These are phyloP conservation scores for Chaenogobius annularis DNA, from an alignment of 2,113 vertebrate genomes.

Conservation along the genomic window DNA sequence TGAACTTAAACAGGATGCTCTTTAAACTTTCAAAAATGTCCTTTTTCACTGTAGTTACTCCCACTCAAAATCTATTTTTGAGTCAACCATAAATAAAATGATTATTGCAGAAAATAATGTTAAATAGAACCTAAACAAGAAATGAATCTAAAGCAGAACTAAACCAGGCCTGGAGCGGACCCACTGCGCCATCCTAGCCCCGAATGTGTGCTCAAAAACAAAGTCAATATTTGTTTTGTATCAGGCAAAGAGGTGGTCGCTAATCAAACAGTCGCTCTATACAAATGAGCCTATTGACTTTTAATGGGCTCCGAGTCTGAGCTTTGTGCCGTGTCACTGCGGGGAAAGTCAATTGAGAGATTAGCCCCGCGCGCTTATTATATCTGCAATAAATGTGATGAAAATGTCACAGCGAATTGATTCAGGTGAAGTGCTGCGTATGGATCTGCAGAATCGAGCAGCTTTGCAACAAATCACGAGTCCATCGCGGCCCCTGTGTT, in stretches of 20 bases:
- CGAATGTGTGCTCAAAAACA: not conserved
- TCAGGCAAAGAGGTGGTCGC: not conserved
- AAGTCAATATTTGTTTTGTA: not conserved
- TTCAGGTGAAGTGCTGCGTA: not conserved
- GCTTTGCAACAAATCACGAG: not conserved
- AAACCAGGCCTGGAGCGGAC: not conserved
- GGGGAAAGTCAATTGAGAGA: constrained; percentile 1
- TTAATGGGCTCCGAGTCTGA: not conserved
- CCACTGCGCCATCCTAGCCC: not conserved
- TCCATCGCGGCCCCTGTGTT: not conserved
- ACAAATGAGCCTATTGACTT: constrained; percentile 1
- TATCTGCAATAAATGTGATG: not conserved
- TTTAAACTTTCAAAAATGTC: no score
- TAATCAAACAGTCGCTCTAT: not conserved
- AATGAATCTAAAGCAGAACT: not conserved
- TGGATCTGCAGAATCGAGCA: constrained; percentile 6
- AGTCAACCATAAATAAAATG: no score
- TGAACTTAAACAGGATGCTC: no score
- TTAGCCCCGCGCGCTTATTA: not conserved
- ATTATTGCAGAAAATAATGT: no score
- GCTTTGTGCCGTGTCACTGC: not conserved
- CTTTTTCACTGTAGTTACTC: no score
- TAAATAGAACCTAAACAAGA: no score
- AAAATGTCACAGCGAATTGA: constrained; percentile 15
- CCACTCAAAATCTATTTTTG: no score